These are phyloP conservation scores for Leptinotarsa rubiginosa DNA, from an alignment of 2,888 invertebrate species.

Conservation along the genomic window DNA sequence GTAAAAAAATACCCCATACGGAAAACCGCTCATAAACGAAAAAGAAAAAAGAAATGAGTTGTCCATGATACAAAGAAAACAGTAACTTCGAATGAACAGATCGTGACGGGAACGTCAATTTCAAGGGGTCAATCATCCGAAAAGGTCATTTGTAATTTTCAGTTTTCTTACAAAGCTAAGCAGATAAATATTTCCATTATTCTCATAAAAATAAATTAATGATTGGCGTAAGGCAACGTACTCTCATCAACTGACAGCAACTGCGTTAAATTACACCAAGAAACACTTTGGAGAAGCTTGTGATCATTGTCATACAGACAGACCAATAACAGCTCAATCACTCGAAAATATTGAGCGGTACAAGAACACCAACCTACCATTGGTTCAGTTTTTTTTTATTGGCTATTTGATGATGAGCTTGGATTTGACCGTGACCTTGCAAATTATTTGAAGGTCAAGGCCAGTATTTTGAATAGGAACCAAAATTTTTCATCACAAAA, in stretches of 20 bases:
- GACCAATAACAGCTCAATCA: too few species aligned
- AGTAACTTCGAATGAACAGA: conserved; percentile 1
- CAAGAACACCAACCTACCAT: too few species aligned
- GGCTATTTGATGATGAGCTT: too few species aligned
- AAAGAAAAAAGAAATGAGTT: neutral
- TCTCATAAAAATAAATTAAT: conserved; percentile 41
- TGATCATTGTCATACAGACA: too few species aligned
- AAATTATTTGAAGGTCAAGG: too few species aligned
- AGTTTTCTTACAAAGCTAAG: conserved; percentile 34
- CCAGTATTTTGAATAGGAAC: too few species aligned
- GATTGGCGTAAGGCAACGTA: neutral
- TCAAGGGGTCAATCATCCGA: neutral
- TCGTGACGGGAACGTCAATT: neutral
- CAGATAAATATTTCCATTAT: conserved; percentile 38
- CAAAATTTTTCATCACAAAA: too few species aligned
- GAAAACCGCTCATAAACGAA: neutral
- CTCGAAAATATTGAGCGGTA: too few species aligned
- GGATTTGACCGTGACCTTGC: too few species aligned
- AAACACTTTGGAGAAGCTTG: neutral
- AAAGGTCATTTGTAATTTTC: neutral
- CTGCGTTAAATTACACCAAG: neutral
- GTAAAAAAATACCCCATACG: neutral
- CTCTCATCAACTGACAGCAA: neutral
- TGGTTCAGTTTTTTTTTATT: too few species aligned
- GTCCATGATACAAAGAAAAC: neutral